Evolutionary conservation across 2,888 invertebrate species (phyloP).

Genomic region (Oligia fasciuncula): DNA sequence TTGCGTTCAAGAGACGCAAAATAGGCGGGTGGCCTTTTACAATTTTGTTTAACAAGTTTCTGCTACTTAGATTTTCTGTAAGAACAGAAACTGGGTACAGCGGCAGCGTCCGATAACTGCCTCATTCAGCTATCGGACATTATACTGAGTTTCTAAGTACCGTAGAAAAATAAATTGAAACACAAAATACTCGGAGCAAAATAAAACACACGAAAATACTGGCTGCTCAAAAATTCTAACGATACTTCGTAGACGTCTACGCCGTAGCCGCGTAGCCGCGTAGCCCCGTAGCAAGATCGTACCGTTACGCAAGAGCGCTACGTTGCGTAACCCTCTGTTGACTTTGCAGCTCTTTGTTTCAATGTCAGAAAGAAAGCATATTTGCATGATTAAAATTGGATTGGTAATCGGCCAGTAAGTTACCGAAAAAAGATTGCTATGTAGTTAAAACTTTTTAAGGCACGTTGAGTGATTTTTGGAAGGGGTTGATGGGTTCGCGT

Average conservation of each 20-base stretch:
- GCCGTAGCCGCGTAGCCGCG: constrained; percentile 52
- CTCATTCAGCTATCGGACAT: background rate
- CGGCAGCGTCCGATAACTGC: too few relatives aligned
- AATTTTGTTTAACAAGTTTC: background rate
- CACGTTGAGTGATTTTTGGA: background rate
- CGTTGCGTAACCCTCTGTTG: constrained; percentile 67
- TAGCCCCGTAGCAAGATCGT: constrained; percentile 47
- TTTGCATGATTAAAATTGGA: constrained; percentile 44
- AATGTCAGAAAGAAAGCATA: constrained; percentile 48
- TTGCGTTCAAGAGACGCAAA: background rate
- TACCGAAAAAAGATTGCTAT: background rate
- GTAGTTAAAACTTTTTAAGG: background rate
- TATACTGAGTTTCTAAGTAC: background rate
- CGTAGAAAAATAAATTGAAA: too few relatives aligned
- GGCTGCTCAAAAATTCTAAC: constrained; percentile 26
- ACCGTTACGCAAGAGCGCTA: constrained; percentile 66
- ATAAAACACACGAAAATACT: background rate
- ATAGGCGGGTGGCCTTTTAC: background rate
- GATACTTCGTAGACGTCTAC: constrained; percentile 40
- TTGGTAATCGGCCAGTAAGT: constrained; percentile 10
- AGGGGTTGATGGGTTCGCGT: background rate
- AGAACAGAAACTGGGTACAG: background rate
- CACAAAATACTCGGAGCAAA: background rate
- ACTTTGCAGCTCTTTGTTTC: constrained; percentile 62
- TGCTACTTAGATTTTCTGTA: too few relatives aligned